Base-by-base conservation (phyloP, 1,140 invertebrate species). In the Drosophila ercepeae region DNA sequence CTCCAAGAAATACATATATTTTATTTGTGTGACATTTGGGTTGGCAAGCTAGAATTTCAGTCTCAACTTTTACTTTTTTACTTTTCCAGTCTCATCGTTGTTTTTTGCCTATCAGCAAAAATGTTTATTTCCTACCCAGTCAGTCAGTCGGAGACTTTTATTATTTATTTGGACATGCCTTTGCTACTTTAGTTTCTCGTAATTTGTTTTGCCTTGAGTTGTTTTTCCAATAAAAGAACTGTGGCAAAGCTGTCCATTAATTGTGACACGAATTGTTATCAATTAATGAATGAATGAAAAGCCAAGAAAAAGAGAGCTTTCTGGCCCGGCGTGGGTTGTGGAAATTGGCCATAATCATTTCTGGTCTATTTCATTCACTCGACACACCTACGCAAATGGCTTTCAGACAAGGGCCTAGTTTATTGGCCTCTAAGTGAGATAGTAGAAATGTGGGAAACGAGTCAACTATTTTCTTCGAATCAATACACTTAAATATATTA, bases 11-110 rank as follows among this genome's bases (percentile, higher is more conserved):
- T 69, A 53, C 57, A 86, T 60, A 86, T 79, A 78, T 88, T 78
- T 88, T 88, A 89, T 88, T 89, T 88, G 78, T 89, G 54, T 82
- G 82, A 75, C 83, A 81, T 68, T 74, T 88, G 77, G 77, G 73
- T 74, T 88, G 77, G 77, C 63, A 75, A 49, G 53, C 54, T 14
- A 16, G 36, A 13, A 27, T 55, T 51, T 52, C 73, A 44, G 79
- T 64, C 52, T 45, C 44, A 50, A 65, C 54, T 68, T 68, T 75
- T 74, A 55, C 32, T 59, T 59, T 67, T 70, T 23, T 23, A 13
- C 16, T 29, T 19, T 21, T n/a, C 13, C 16, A 50, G 16, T 41
- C 44, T 29, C 18, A 27, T 45, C 29, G 23, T 51, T 45, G 32
- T 34, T 53, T 54, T 73, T 63, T 32, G 50, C 27, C 59, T 70